Conservation (phyloP, 2,888 invertebrate species). For the Ormyrus labotus region DNA sequence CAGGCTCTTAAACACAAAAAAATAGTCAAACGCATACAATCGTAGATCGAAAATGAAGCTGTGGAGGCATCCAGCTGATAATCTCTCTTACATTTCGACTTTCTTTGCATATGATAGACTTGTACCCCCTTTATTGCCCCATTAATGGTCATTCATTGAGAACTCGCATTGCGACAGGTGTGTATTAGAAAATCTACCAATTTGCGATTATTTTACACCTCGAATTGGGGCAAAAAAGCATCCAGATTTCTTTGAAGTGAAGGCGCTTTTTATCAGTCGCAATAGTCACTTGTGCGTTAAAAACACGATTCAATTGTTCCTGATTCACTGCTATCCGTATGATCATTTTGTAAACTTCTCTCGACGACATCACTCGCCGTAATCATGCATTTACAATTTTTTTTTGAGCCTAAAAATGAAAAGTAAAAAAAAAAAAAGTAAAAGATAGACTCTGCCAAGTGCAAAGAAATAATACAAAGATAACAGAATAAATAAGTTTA, state of each 20-base stretch:
- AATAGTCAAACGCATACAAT: conserved; percentile 55
- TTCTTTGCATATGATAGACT: conserved; percentile 23
- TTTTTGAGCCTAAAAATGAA: conserved; percentile 34
- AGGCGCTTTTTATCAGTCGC: conserved; percentile 47
- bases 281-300: conserved; percentile 48
- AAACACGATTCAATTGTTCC: conserved; percentile 27
- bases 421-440: conserved; percentile 30
- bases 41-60: conserved; percentile 40
- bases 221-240: conserved; percentile 38
- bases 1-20: conserved; percentile 66
- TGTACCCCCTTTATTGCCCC: conserved; percentile 45
- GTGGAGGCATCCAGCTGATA: conserved; percentile 8
- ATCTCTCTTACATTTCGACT: conserved; percentile 11
- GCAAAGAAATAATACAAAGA: conserved; percentile 26
- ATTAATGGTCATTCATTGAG: conserved; percentile 26
- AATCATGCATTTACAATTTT: conserved; percentile 21
- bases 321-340: conserved; percentile 19
- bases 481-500: conserved; percentile 39
- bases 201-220: conserved; percentile 41
- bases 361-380: background rate
- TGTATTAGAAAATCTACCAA: conserved; percentile 38
- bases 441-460: conserved; percentile 17
- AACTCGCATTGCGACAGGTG: conserved; percentile 23
- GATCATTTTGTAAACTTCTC: conserved; percentile 15
- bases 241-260: conserved; percentile 36